Evolutionary conservation across 2,113 vertebrate species (phyloP).

Genomic region (Climacteris rufus): DNA sequence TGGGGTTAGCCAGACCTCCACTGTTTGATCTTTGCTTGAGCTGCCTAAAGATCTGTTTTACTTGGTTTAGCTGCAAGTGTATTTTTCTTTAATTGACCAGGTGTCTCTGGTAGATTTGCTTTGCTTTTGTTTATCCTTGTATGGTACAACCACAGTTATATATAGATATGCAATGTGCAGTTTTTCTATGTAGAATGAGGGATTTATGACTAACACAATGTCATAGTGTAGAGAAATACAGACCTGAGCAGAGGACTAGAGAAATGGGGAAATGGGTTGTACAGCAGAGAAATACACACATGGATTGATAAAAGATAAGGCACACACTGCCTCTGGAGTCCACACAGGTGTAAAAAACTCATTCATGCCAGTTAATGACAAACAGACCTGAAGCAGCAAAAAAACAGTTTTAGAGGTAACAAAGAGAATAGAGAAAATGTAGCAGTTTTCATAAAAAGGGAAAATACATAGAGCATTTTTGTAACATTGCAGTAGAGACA

Average conservation of each 20-base stretch:
- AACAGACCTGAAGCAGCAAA: neutral
- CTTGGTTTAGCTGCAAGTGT: neutral
- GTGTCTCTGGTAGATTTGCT: neutral
- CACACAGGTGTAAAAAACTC: neutral
- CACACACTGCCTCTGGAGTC: rapidly evolving
- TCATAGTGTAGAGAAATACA: neutral
- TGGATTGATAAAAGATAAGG: rapidly evolving
- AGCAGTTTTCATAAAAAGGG: neutral
- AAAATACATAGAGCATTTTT: too few relatives aligned
- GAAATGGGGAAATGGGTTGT: neutral
- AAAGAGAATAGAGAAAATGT: neutral
- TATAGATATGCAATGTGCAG: neutral
- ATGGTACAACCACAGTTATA: neutral
- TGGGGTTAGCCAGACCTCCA: neutral
- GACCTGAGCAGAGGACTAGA: neutral
- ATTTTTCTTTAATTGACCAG: neutral
- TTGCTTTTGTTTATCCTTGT: neutral
- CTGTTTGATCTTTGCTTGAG: neutral
- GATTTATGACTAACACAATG: neutral
- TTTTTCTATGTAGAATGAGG: neutral
- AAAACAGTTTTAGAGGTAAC: neutral
- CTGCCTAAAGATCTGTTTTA: neutral
- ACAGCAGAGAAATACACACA: neutral
- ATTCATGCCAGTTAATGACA: neutral
- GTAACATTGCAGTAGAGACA: rapidly evolving